Base-by-base conservation (phyloP, 2,113 vertebrate genomes). In the Pardalotus punctatus region DNA sequence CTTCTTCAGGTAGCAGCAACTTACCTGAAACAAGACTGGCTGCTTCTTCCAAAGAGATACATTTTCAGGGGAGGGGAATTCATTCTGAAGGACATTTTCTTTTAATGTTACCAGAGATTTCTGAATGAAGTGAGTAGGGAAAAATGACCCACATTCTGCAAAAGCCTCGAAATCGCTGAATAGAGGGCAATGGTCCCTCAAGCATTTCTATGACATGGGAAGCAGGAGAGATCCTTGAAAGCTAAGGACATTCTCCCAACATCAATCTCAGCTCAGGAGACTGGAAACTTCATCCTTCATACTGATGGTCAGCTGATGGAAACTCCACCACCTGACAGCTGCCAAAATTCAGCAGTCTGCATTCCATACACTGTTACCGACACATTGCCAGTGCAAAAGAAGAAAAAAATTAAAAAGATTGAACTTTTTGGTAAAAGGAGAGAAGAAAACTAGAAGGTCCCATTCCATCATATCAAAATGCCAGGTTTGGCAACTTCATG, bases 331-430 rank as follows among this genome's bases (percentile, higher is more conserved):
- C 16, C 5, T 29, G 21, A n/a, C 8, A 66, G 19, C 28, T 35
- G 22, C 21, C 29, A 87, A 77, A 65, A 38, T 36, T 54, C 18
- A 14, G 2, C 18, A 14, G 2, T 10, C n/a, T 47, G n/a, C 29
- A 35, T 47, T n/a, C 70, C 24, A 45, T 14, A 19, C 3, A 23
- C 21, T 50, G 17, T 23, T 51, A 57, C 6, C 57, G 42, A 29
- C 2, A 3, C 11, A 58, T 3, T 58, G 20, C 6, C 20, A 62
- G 16, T 6, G 10, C 7, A 23, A 66, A 43, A 53, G n/a, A 24
- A 54, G 4, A 6, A 8, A 28, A 58, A 65, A 42, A 4, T 5
- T 0, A 1, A 38, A 54, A 54, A 14, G 1, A 18, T 25, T 3
- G 36, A 27, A 12, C 5, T 10, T 58, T 25, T 38, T 24, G 1